Conservation (phyloP, 2,888 invertebrate species). For the Hirtodrosophila trivittata region DNA sequence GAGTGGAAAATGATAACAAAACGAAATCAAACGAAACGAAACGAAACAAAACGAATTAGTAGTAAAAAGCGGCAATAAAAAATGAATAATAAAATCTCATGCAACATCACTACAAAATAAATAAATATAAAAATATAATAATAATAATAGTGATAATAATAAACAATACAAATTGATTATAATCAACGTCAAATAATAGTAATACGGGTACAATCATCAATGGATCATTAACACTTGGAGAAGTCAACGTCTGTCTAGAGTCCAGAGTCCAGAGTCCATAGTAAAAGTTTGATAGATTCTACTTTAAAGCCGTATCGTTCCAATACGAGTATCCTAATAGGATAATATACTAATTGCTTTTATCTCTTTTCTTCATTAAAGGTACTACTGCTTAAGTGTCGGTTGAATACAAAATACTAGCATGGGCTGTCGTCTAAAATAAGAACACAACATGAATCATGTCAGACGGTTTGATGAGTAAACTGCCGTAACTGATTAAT, state of each 20-base stretch:
- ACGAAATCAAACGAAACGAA: constrained; percentile 31
- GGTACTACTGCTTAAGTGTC: constrained; percentile 32
- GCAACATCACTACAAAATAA: constrained; percentile 82
- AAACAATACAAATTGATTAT: constrained; percentile 48
- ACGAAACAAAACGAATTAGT: constrained; percentile 70
- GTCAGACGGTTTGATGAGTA: constrained; percentile 46
- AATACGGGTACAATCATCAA: constrained; percentile 35
- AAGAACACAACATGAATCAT: constrained; percentile 58
- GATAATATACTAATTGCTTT: not conserved
- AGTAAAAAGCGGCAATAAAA: constrained; percentile 82
- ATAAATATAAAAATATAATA: constrained; percentile 51
- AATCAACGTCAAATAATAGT: constrained; percentile 30
- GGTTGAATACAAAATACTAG: constrained; percentile 46
- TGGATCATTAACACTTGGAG: constrained; percentile 15
- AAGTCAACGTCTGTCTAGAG: constrained; percentile 30
- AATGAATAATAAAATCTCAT: constrained; percentile 84
- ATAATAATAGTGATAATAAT: constrained; percentile 36
- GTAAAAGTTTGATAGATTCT: constrained; percentile 41
- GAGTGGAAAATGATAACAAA: constrained; percentile 20
- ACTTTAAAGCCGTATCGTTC: constrained; percentile 51
- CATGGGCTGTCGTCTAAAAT: constrained; percentile 44
- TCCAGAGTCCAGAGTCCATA: constrained; percentile 7
- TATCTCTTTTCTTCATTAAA: constrained; percentile 16
- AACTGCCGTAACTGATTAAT: constrained; percentile 74
- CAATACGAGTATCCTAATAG: constrained; percentile 19